Evolutionary conservation across 2,888 invertebrate genomes (phyloP), one percentile per base, ranked within the genome.

Genomic region (Spatulosminthurus flaviceps): DNA sequence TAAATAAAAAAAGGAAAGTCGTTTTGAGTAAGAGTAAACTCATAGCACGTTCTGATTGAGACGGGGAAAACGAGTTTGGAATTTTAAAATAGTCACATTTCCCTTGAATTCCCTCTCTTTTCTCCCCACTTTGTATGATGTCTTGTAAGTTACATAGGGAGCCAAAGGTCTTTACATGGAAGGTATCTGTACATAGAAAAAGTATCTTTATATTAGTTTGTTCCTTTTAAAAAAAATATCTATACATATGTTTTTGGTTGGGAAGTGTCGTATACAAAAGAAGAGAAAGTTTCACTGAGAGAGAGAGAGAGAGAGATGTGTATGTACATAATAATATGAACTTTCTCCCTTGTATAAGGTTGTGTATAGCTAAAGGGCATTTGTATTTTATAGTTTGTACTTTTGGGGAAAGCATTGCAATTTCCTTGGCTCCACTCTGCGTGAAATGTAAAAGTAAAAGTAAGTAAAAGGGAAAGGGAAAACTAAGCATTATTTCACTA

Each of bases 1-100:
- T 64, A 64, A 72, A 72, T 72, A 73, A 73, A 73, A 73, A n/a
- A 51, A 51, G 16, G 60, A 73, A 73, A 42, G 60, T 73, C 73
- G 26, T 73, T 73, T 51, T 73, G 26, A 73, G 24, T 26, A 28
- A 60, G 28, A 73, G 60, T 16, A 26, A 60, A 73, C 60, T 60
- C 73, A 24, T 60, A 26, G 73, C 73, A 73, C 73, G 73, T 73
- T 43, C 73, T 73, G 73, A 73, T 73, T 73, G 73, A 43, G 73
- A 42, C 43, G 73, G 26, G 19, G 16, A 0, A 51, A 43, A 73
- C 73, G 73, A 73, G 60, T 24, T 28, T 28, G n/a, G 73, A 73
- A 73, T 73, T 73, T 73, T 51, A 73, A 73, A 71, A 71, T 41
- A 41, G 70, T 71, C 64, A 64, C 64, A 64, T 64, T 13, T 26